phyloP scores from a whole-genome alignment of 2,797 vertebrate genomes.

The Adelosebastes latens region DNA sequence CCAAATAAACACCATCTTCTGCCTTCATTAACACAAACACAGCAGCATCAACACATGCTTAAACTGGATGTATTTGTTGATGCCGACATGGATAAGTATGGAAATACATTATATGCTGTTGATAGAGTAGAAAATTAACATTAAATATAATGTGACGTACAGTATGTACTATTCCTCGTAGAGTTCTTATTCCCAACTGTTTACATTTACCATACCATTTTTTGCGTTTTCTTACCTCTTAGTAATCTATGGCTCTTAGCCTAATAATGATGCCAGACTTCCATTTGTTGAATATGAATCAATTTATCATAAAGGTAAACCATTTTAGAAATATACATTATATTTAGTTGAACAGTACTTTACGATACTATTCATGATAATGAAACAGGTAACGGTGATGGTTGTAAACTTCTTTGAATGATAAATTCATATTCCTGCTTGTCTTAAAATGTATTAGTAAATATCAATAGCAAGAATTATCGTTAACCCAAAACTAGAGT shows the following conservation, averaged over 20 bases:
- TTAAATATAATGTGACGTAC: not conserved
- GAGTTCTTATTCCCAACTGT: conserved; percentile 16
- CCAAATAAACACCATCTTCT: conserved; percentile 79
- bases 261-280: not conserved
- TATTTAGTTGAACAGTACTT: not conserved
- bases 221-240: not conserved
- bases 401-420: not conserved
- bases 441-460: not conserved
- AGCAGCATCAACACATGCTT: conserved; percentile 68
- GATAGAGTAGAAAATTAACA: conserved; percentile 20
- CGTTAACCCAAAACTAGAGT: no score
- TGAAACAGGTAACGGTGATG: not conserved
- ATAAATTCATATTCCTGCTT: not conserved
- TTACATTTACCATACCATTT: not conserved
- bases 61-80: conserved; percentile 61
- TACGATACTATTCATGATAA: not conserved
- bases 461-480: not conserved
- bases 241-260: not conserved
- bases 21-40: conserved; percentile 78
- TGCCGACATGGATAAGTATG: conserved; percentile 43
- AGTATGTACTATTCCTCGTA: not conserved
- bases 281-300: conserved; percentile 1
- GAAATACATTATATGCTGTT: conserved; percentile 34
- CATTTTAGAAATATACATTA: not conserved
- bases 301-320: not conserved